phyloP scores from a whole-genome alignment of 2,113 vertebrate species.

The Cyphomyrus plagiostoma region DNA sequence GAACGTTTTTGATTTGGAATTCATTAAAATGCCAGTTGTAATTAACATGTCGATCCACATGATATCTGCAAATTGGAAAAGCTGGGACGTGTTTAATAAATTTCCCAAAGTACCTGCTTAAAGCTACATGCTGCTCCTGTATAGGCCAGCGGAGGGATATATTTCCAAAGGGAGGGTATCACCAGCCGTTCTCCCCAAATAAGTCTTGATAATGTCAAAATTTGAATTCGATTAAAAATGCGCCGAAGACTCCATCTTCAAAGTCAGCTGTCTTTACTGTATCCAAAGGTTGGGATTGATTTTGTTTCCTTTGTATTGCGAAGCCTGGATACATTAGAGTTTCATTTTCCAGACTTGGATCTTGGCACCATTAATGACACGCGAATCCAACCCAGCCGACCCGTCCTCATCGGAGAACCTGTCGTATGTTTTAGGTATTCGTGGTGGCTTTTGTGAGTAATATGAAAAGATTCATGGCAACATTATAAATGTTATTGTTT shows the following conservation, averaged over 20 bases:
- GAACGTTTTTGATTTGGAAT: slow-evolving; percentile 14
- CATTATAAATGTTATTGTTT: not conserved
- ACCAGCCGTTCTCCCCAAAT: not conserved
- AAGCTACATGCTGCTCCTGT: not conserved
- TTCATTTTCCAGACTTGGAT: too few relatives aligned
- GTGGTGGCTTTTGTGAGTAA: not conserved
- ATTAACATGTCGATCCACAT: slow-evolving; percentile 19
- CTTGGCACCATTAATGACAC: not conserved
- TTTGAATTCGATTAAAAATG: slow-evolving; percentile 9
- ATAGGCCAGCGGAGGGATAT: not conserved
- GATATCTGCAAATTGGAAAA: slow-evolving; percentile 13
- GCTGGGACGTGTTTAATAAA: slow-evolving; percentile 10
- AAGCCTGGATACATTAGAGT: not conserved
- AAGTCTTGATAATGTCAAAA: slow-evolving; percentile 19
- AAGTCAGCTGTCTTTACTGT: not conserved
- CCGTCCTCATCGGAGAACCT: not conserved
- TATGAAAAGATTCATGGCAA: not conserved
- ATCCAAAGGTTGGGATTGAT: slow-evolving; percentile 6
- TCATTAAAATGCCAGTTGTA: slow-evolving; percentile 19
- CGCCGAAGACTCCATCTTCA: not conserved
- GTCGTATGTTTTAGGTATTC: not conserved
- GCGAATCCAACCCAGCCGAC: not conserved
- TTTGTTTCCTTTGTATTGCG: not conserved
- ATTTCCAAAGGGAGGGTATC: not conserved
- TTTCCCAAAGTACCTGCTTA: not conserved